Evolutionary conservation across 1,140 invertebrate species (phyloP), one percentile per base, ranked within the genome.

Genomic region (Penaeus vannamei): DNA sequence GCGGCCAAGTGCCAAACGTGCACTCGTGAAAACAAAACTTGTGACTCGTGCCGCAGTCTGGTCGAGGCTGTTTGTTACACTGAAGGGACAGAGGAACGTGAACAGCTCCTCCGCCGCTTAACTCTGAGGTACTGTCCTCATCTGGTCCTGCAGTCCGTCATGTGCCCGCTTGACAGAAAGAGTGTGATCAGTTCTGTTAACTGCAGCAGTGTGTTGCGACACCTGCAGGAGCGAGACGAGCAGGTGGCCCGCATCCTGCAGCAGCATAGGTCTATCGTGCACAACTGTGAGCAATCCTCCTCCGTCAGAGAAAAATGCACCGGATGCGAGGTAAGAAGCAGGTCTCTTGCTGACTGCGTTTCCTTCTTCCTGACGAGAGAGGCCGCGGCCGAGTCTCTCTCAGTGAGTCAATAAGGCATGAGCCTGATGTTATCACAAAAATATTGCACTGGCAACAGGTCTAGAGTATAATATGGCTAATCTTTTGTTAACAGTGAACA

Each of bases 271-370:
- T 42, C 46, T 59, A 59, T 53, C 69, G 84, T 60, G 36, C 84
- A 84, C 82, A 89, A 89, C 87, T 89, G 87, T 66, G 87, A 89
- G 53, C 22, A 26, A 14, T 23, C 23, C 23, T 89, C 84, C 82
- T 89, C 87, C 87, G 80, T 89, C 72, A 89, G 53, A 46, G 82
- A 89, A 61, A 89, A 77, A 32, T 89, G 87, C 87, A 61, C 69
- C 61, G 82, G 29, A 26, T 89, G 87, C 83, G 32, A 89, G 87
- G 87, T 89, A 89, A 77, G 87, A 36, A 62, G 53, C 53, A 53
- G 12, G 8, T 42, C 53, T 53, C 53, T 53, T 17, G 53, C 0
- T 53, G 53, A 53, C 8, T 53, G 53, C 12, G 8, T 53, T 14
- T 53, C 53, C 12, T 53, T 53, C 53, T 14, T 12, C 53, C 7